These are phyloP conservation scores for Iphiclides podalirius DNA, from an alignment of 2,888 invertebrate genomes.

Conservation along the genomic window DNA sequence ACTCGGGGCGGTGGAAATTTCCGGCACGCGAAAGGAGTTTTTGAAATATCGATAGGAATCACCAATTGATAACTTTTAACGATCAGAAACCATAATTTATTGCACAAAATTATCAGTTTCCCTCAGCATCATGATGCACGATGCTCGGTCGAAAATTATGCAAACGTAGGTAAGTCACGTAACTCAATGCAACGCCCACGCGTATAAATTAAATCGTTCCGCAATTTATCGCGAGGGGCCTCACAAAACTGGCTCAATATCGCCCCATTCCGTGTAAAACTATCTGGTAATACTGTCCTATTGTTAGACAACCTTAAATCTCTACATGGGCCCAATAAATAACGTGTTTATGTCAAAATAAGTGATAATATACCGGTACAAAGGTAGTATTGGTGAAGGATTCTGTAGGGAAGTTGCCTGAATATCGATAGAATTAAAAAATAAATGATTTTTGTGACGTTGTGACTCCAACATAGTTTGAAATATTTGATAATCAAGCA, in stretches of 20 bases:
- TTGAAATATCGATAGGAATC: no score
- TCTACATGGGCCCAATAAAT: conserved; percentile 58
- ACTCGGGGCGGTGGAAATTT: no score
- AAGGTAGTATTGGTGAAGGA: conserved; percentile 44
- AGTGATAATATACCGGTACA: conserved; percentile 68
- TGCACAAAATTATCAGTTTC: conserved; percentile 24
- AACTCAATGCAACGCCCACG: conserved; percentile 28
- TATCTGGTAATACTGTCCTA: conserved; percentile 49
- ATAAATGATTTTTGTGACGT: no score
- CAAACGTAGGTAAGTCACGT: conserved; percentile 29
- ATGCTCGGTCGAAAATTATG: conserved; percentile 33
- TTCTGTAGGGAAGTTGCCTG: conserved; percentile 39
- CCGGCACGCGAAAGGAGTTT: no score
- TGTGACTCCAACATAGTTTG: no score
- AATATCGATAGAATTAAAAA: conserved; percentile 30
- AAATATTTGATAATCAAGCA: no score
- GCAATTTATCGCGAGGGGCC: conserved; percentile 44
- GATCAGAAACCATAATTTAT: no score
- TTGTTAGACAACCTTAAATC: conserved; percentile 61
- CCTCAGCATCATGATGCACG: conserved; percentile 30
- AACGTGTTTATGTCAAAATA: conserved; percentile 56
- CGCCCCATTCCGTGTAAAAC: conserved; percentile 42
- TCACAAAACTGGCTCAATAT: conserved; percentile 44
- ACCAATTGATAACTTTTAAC: no score
- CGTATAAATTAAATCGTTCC: conserved; percentile 33